A percentile compares a stretch with the other conserved stretches of the same genome.
Evolutionary conservation across 2,888 invertebrate species (phyloP).

Genomic region (Melikaiella ostensackeni): DNA sequence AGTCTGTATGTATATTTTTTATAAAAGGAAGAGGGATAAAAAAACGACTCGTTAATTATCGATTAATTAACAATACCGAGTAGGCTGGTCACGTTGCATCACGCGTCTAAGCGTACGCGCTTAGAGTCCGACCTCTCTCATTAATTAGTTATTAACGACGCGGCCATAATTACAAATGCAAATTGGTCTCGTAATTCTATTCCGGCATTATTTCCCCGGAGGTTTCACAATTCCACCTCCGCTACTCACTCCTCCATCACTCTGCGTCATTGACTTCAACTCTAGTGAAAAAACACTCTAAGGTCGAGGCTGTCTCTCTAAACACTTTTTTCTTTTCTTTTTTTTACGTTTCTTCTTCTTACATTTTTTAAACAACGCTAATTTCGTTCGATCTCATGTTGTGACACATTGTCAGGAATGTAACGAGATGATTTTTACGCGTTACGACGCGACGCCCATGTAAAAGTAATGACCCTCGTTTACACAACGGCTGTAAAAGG

Average conservation of each 20-base stretch:
- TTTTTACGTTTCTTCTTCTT: not conserved
- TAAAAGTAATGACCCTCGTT: constrained; percentile 40
- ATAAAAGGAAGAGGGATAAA: constrained; percentile 38
- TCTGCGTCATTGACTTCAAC: constrained; percentile 32
- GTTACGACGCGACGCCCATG: constrained; percentile 17
- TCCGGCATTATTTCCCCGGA: constrained; percentile 61
- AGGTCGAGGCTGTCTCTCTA: not conserved
- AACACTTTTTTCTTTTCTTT: not conserved
- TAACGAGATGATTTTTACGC: constrained; percentile 38
- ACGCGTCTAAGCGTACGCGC: constrained; percentile 51
- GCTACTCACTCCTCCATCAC: constrained; percentile 52
- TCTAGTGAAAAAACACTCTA: not conserved
- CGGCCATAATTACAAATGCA: constrained; percentile 71
- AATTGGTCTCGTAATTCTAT: constrained; percentile 64
- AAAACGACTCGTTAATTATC: constrained; percentile 62
- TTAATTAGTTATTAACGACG: constrained; percentile 72
- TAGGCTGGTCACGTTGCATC: constrained; percentile 61
- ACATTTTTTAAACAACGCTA: constrained; percentile 17
- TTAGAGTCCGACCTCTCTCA: constrained; percentile 58
- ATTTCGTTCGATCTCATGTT: constrained; percentile 33
- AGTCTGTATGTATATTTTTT: no score
- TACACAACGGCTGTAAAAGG: constrained; percentile 38
- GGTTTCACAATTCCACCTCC: constrained; percentile 61
- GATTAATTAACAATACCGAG: constrained; percentile 65
- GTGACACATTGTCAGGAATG: constrained; percentile 32